Conservation (phyloP, 2,113 vertebrate species). For the Notarius quadriscutis region DNA sequence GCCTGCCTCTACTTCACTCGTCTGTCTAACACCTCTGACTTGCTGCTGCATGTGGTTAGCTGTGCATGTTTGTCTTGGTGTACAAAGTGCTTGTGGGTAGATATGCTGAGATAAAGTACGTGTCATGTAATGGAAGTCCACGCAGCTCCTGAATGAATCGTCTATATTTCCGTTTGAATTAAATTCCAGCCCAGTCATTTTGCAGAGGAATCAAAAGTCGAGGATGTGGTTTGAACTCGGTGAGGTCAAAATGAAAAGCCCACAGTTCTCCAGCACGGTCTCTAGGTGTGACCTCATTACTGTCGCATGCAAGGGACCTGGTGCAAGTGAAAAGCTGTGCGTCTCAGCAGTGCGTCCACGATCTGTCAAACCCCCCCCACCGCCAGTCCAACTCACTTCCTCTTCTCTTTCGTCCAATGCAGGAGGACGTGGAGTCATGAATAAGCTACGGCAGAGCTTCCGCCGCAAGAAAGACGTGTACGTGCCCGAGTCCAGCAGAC, state of each 20-base stretch:
- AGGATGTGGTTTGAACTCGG: not conserved
- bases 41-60: not conserved
- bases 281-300: not conserved
- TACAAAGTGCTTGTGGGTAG: slow-evolving; percentile 1
- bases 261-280: not conserved
- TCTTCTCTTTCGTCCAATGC: slow-evolving; percentile 57
- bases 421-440: slow-evolving; percentile 87
- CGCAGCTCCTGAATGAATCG: not conserved
- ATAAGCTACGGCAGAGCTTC: slow-evolving; percentile 98
- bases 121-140: not conserved
- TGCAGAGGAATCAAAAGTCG: not conserved
- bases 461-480: slow-evolving; percentile 99
- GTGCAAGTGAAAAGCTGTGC: slow-evolving; percentile 7
- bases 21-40: slow-evolving; percentile 22
- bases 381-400: slow-evolving; percentile 20
- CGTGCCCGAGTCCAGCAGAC: slow-evolving; percentile 95
- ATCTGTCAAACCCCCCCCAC: not conserved
- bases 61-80: not conserved
- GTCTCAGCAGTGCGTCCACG: not conserved
- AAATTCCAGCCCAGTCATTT: not conserved
- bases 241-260: not conserved
- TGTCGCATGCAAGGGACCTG: not conserved
- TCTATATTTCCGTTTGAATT: not conserved
- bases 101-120: not conserved
- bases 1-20: slow-evolving; percentile 3